Evolutionary conservation across 2,113 vertebrate genomes (phyloP), one percentile per base, ranked within the genome.

Genomic region (Salvator merianae): DNA sequence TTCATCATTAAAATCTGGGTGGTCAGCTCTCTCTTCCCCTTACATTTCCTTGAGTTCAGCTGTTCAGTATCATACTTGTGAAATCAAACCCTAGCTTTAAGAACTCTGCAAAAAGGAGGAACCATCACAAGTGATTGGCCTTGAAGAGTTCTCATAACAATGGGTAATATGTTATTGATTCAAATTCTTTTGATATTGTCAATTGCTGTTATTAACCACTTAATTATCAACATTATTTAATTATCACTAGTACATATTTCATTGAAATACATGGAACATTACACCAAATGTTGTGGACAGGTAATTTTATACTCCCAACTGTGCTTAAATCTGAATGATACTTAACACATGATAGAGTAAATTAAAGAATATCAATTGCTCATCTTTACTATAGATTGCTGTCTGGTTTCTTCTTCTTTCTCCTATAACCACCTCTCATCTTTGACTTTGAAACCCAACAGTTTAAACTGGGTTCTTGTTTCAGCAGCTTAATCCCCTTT

Each of bases 401-500:
- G 85, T 90, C 32, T 55, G 34, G 84, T 93, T 94, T 89, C 88
- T 95, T 86, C 89, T 93, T 93, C 88, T 71, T 93, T 93, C 93
- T 92, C 88, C 93, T 93, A 72, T 91, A 94, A 94, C 90, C 22
- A 86, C 92, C 92, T 95, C 94, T 95, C 92, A 93, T 95, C 94
- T 94, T 92, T 95, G 95, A 93, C 94, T 96, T 96, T 96, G 96
- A 96, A 97, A 95, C 91, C 88, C 92, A 94, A 92, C 91, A 90
- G 93, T 96, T 96, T 96, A 96, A 95, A 95, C 93, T 84, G 71
- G 90, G 94, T 96, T 97, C 95, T 94, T 96, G 95, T 96, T 96
- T 96, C 96, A 95, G 91, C 93, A 91, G 92, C 90, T 94, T 97
- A 97, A 97, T 97, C 96, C 92, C 93, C 94, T 96, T 96, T 96